Percentiles rank a stretch among this genome's conserved stretches.
Evolutionary conservation across 1,140 invertebrate species (phyloP).

Genomic region (Calliphora vicina): DNA sequence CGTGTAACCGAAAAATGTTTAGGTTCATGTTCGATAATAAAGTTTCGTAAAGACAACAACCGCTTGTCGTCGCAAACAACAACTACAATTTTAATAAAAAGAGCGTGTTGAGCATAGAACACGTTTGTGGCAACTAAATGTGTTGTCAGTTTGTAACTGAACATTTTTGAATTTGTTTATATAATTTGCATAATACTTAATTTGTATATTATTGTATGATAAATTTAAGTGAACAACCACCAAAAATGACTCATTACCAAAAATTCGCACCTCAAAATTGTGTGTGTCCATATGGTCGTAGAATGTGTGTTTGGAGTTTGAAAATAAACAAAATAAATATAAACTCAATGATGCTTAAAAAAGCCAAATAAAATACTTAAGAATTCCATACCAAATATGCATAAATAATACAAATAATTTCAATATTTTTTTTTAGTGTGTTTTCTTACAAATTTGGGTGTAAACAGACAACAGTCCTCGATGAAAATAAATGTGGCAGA

Average conservation of each 20-base stretch:
- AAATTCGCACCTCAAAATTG: not conserved
- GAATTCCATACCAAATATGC: slow-evolving; percentile 3
- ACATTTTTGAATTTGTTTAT: not conserved
- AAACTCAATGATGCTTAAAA: slow-evolving; percentile 30
- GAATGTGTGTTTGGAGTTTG: not conserved
- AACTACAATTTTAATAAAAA: no score
- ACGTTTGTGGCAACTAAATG: no score
- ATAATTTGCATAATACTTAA: not conserved
- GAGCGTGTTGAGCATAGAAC: no score
- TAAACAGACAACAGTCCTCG: slow-evolving; percentile 1
- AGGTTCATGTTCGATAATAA: no score
- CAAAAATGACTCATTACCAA: not conserved
- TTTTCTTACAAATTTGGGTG: not conserved
- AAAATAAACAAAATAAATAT: not conserved
- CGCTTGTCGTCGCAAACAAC: no score
- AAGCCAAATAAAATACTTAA: not conserved
- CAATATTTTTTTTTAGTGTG: no score
- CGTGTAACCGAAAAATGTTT: no score
- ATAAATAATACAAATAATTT: not conserved
- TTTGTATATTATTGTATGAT: not conserved
- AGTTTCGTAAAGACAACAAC: no score
- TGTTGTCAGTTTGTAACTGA: no score
- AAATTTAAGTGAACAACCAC: not conserved
- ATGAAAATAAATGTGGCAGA: slow-evolving; percentile 23
- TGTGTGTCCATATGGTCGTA: not conserved